Evolutionary conservation across 2,888 invertebrate genomes (phyloP), one percentile per base, ranked within the genome.

Genomic region (Cheilosia impressa): DNA sequence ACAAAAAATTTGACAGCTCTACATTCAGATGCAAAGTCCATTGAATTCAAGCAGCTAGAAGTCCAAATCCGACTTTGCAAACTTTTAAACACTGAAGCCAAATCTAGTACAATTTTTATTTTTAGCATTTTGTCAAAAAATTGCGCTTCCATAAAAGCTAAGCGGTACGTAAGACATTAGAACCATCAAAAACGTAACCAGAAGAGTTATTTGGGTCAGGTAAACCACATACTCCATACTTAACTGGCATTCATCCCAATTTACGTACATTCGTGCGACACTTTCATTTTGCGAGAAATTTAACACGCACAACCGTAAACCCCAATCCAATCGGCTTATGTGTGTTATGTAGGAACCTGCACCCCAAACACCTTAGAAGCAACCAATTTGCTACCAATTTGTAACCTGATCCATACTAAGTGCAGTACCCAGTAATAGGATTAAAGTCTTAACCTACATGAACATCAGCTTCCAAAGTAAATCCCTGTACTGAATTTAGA

Each of bases 401-500:
- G 57, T 19, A 62, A 62, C 53, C 27, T 22, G 55, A 62, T 68
- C 31, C 45, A 53, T 31, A 15, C 53, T 38, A 63, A 52, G 57
- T 62, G 41, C 62, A 69, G 34, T 57, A 10, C 38, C 58, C 10
- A 52, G 24, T 71, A 71, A 71, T 69, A 55, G 62, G 66, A 68
- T 80, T 73, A 69, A 45, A n/a, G 50, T 34, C 47, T 69, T 75
- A 69, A 76, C 69, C 68, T 17, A 71, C 38, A 55, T 47, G 45
- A 27, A 34, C 58, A 43, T 60, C 9, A 2, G 45, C 17, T 47
- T 50, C 17, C 19, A n/a, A 3, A n/a, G 19, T 50, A 34, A 34
- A 50, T 15, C 65, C 22, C 43, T 27, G 17, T 43, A 50, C 19
- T 45, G 17, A 38, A 34, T 17, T 57, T 13, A 57, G 17, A 62